Conservation (phyloP, 2,113 vertebrate species). For the Gulo gulo region DNA sequence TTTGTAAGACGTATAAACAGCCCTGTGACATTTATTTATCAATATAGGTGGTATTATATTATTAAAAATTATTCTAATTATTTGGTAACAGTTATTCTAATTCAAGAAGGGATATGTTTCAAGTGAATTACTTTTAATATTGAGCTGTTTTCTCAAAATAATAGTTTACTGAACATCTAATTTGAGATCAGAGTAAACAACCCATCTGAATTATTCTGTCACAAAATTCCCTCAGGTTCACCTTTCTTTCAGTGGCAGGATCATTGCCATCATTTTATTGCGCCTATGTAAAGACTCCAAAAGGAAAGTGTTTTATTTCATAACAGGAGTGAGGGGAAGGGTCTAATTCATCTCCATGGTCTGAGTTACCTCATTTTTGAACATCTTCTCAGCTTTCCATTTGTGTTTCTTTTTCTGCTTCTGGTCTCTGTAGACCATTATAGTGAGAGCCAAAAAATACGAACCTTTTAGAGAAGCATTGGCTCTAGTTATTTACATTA, state of each 20-base stretch:
- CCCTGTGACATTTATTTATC: background rate
- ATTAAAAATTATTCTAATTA: too few species aligned
- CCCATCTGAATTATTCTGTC: background rate
- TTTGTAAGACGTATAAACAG: background rate
- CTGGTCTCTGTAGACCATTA: slow-evolving; percentile 10
- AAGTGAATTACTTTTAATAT: slow-evolving; percentile 5
- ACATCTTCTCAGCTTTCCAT: slow-evolving; percentile 5
- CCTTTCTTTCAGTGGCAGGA: background rate
- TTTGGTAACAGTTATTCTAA: background rate
- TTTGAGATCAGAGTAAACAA: background rate
- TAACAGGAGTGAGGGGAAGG: background rate
- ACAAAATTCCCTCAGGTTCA: background rate
- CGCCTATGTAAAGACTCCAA: background rate
- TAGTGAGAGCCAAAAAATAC: slow-evolving; percentile 26
- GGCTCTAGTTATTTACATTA: slow-evolving; percentile 36
- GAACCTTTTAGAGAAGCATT: slow-evolving; percentile 54
- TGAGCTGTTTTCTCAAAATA: slow-evolving; percentile 6
- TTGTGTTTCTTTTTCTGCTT: slow-evolving; percentile 38
- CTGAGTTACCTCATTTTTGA: slow-evolving; percentile 40
- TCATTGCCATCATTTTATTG: background rate
- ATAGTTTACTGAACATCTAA: background rate
- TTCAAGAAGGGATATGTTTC: background rate
- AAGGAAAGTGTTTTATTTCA: background rate
- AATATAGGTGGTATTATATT: background rate
- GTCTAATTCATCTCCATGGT: background rate